Conservation (phyloP, 1,140 invertebrate genomes). For the Pantala flavescens region DNA sequence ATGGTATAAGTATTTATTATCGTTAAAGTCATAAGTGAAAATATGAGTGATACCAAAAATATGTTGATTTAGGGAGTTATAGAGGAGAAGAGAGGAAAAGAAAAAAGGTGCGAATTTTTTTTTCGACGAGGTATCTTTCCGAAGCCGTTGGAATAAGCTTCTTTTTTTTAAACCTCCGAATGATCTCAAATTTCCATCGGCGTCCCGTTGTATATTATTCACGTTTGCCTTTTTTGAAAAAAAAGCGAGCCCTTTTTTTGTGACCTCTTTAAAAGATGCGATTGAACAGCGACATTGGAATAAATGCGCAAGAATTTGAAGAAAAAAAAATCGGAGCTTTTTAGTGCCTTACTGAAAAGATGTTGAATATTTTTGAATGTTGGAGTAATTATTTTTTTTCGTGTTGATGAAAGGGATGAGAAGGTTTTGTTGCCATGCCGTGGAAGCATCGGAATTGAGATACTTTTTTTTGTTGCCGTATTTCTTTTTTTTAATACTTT, state of each 20-base stretch:
- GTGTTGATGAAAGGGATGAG: neutral
- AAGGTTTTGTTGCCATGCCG: neutral
- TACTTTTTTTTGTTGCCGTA: too few relatives aligned
- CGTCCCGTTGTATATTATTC: neutral
- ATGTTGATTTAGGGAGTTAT: neutral
- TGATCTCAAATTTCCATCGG: constrained; percentile 1
- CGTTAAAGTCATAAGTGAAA: neutral
- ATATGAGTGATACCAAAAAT: neutral
- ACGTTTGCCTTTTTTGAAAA: constrained; percentile 10
- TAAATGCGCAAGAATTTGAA: too few relatives aligned
- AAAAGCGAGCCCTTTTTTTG: neutral
- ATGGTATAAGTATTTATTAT: constrained; percentile 5
- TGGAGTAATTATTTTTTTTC: neutral
- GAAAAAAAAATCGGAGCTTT: too few relatives aligned
- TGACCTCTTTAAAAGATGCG: too few relatives aligned
- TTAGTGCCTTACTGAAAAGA: neutral
- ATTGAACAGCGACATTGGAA: too few relatives aligned
- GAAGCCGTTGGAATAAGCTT: neutral
- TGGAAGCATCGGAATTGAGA: neutral
- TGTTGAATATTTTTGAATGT: neutral
- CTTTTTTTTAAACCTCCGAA: neutral
- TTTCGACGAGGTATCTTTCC: neutral
- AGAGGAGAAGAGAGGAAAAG: neutral
- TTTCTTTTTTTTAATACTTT: too few relatives aligned
- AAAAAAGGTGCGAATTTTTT: too few relatives aligned